Percentiles rank a stretch among this genome's conserved stretches.
phyloP scores from a whole-genome alignment of 2,888 invertebrate genomes.

The Allophyes oxyacanthae region DNA sequence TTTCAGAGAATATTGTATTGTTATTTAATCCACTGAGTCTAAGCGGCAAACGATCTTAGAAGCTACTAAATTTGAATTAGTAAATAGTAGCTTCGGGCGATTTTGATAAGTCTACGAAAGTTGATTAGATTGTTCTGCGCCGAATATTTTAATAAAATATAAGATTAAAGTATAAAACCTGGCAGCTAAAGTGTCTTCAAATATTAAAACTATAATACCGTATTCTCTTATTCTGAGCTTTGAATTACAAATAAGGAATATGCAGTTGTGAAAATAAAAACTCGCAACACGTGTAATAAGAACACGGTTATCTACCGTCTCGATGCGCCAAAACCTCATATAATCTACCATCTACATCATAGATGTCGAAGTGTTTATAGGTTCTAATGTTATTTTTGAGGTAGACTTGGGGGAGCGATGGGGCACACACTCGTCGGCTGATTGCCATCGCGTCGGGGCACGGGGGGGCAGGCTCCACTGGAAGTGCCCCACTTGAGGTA shows the following conservation, averaged over 20 bases:
- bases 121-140: slow-evolving; percentile 34
- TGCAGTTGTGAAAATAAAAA: too few relatives aligned
- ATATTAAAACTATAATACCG: too few relatives aligned
- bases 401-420: slow-evolving; percentile 63
- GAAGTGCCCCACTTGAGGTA: slow-evolving; percentile 80
- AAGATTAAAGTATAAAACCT: too few relatives aligned
- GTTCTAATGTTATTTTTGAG: slow-evolving; percentile 70
- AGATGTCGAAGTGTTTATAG: slow-evolving; percentile 48
- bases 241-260: too few relatives aligned
- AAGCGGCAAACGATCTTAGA: slow-evolving; percentile 30
- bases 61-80: slow-evolving; percentile 36
- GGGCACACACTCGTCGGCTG: slow-evolving; percentile 68
- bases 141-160: too few relatives aligned
- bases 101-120: slow-evolving; percentile 25
- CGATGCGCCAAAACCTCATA: slow-evolving; percentile 10
- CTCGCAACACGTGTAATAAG: too few relatives aligned
- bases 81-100: slow-evolving; percentile 39
- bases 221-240: too few relatives aligned
- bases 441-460: slow-evolving; percentile 69
- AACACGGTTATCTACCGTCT: slow-evolving; percentile 16
- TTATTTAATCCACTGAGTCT: slow-evolving; percentile 30
- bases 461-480: slow-evolving; percentile 54
- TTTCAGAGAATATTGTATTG: slow-evolving; percentile 33
- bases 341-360: slow-evolving; percentile 26
- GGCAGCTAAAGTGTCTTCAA: too few relatives aligned